Conservation (phyloP, 2,888 invertebrate species). For the Agrotis exclamationis region DNA sequence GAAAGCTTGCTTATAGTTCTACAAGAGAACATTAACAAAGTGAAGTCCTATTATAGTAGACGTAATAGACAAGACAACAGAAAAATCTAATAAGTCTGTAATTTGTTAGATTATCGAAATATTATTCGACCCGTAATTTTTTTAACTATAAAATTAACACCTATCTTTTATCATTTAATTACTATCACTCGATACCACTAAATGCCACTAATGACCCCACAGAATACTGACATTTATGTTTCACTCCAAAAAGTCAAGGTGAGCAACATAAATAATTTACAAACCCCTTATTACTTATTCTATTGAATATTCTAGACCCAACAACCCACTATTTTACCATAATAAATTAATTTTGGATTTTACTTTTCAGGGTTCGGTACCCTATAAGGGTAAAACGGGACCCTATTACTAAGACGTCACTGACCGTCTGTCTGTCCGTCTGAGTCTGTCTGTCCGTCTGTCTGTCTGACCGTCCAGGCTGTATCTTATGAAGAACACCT, state of each 20-base stretch:
- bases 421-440: too few relatives aligned
- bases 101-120: too few relatives aligned
- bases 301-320: constrained; percentile 11
- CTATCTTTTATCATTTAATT: background rate
- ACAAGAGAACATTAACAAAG: background rate
- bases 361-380: background rate
- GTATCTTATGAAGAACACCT: too few relatives aligned
- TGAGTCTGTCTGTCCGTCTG: too few relatives aligned
- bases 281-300: constrained; percentile 9
- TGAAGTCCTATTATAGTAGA: background rate
- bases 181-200: background rate
- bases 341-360: constrained; percentile 32
- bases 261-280: constrained; percentile 24
- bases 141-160: too few relatives aligned
- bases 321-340: constrained; percentile 21
- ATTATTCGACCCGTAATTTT: too few relatives aligned
- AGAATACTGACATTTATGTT: constrained; percentile 8
- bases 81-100: too few relatives aligned
- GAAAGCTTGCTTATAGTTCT: background rate
- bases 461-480: too few relatives aligned
- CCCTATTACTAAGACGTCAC: too few relatives aligned
- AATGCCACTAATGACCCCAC: constrained; percentile 5
- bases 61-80: too few relatives aligned
- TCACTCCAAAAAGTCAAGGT: constrained; percentile 40
- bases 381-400: too few relatives aligned